A percentile compares a stretch with the other conserved stretches of the same genome.
Evolutionary conservation across 2,888 invertebrate species (phyloP).

Genomic region (Macropis europaea): DNA sequence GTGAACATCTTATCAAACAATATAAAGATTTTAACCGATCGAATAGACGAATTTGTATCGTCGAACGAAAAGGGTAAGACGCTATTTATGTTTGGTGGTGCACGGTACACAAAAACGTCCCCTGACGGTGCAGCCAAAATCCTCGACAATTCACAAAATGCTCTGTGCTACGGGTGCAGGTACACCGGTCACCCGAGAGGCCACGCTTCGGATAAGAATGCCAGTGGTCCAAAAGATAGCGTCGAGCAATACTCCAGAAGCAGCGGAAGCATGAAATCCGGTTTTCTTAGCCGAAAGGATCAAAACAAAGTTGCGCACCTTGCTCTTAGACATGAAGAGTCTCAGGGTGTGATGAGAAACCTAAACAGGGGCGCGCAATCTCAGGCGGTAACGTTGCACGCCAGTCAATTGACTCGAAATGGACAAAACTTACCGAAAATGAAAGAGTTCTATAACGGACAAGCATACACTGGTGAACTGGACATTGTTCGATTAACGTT

Average conservation of each 20-base stretch:
- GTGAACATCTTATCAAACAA: slow-evolving; percentile 47
- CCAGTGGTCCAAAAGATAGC: slow-evolving; percentile 46
- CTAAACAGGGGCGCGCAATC: slow-evolving; percentile 44
- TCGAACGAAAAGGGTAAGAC: slow-evolving; percentile 20
- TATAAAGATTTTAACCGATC: slow-evolving; percentile 24
- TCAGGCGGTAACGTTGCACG: background rate
- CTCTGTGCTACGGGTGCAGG: slow-evolving; percentile 22
- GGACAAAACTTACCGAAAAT: slow-evolving; percentile 45
- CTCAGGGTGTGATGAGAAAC: slow-evolving; percentile 43
- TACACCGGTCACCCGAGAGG: slow-evolving; percentile 67
- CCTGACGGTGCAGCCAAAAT: slow-evolving; percentile 47
- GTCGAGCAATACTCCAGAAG: slow-evolving; percentile 66
- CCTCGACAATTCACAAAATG: slow-evolving; percentile 65
- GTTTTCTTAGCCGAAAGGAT: slow-evolving; percentile 60
- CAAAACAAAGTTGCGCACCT: slow-evolving; percentile 63
- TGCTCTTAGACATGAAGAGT: slow-evolving; percentile 28
- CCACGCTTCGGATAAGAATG: slow-evolving; percentile 60
- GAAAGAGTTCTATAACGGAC: slow-evolving; percentile 24
- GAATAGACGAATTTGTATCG: slow-evolving; percentile 35
- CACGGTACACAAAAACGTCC: slow-evolving; percentile 58
- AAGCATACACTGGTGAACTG: background rate
- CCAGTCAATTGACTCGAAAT: background rate
- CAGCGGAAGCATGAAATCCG: slow-evolving; percentile 52
- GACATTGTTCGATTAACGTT: slow-evolving; percentile 49
- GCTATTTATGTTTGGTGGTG: slow-evolving; percentile 65